Evolutionary conservation across 2,797 vertebrate genomes (phyloP), one percentile per base, ranked within the genome.

Genomic region (Rhynchotus rufescens): DNA sequence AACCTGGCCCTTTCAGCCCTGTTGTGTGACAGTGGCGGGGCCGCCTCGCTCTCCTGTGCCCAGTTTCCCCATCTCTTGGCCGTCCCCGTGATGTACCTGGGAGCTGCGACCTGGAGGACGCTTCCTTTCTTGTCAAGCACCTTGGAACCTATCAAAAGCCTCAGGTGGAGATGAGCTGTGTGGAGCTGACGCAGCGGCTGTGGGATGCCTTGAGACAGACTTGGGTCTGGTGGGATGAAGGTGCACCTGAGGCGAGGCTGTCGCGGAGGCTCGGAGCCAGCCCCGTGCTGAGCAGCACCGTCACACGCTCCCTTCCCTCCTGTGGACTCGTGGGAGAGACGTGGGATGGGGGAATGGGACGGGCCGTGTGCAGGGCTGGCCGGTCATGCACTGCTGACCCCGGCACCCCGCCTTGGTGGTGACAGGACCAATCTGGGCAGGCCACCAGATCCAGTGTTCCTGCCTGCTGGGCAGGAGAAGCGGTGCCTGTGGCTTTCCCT

Each of bases 141-240:
- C 42, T 23, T 44, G 61, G 56, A n/a, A 61, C 10, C 0, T 40
- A 21, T 16, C 52, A 30, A 40, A 36, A 8, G 12, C 12, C 15
- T 22, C 52, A 67, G 25, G 71, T 64, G 84, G 34, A 64, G 67
- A 61, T 44, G 68, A 44, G 62, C 32, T 61, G 9, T 38, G 15
- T 7, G 5, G n/a, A 4, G 4, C 42, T 0, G 0, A 66, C 49
- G 6, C 59, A 32, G 10, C 0, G 5, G 2, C 32, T 8, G 40
- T 44, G 38, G 38, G 22, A 23, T 21, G 0, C 17, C 62, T 8
- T 1, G 12, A 26, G 62, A 61, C 40, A 14, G 36, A 21, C 15
- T 22, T 25, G n/a, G 45, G 59, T 34, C 75, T 13, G 30, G 40
- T 56, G 67, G 71, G n/a, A 45, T 21, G 4, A 17, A 54, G 42